A percentile compares a stretch with the other conserved stretches of the same genome.
These are phyloP conservation scores for Coelinius sp. DNA, from an alignment of 2,888 invertebrate genomes.

Conservation along the genomic window DNA sequence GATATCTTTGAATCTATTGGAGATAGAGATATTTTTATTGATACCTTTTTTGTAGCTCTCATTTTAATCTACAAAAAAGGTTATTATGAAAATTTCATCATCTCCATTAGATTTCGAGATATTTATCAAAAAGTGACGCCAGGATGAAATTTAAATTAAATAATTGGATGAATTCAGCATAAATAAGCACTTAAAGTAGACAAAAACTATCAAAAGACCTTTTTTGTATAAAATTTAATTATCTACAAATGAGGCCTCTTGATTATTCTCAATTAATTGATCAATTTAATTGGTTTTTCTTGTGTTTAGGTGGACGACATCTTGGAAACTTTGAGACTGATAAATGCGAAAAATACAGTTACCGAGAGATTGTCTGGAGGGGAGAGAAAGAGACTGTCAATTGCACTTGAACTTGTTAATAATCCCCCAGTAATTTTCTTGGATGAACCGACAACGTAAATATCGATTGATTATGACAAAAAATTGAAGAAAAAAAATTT, in stretches of 20 bases:
- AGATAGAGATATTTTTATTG: too few relatives aligned
- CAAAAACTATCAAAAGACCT: background rate
- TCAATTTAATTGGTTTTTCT: background rate
- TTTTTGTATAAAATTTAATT: background rate
- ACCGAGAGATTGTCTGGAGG: conserved; percentile 89
- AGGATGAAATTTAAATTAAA: too few relatives aligned
- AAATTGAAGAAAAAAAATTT: background rate
- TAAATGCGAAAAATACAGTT: conserved; percentile 80
- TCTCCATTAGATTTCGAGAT: too few relatives aligned
- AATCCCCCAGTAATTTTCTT: conserved; percentile 96
- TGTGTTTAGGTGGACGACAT: conserved; percentile 86
- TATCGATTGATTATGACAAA: conserved; percentile 40
- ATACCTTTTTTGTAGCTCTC: too few relatives aligned
- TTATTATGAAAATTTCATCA: background rate
- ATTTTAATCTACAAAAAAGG: too few relatives aligned
- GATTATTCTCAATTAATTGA: background rate
- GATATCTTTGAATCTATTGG: too few relatives aligned
- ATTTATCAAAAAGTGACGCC: too few relatives aligned
- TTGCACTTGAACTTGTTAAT: conserved; percentile 92
- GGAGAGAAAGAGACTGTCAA: conserved; percentile 92
- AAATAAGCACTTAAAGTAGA: background rate
- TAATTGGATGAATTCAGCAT: too few relatives aligned
- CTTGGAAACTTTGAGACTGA: conserved; percentile 83
- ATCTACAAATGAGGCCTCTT: too few relatives aligned
- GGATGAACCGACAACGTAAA: conserved; percentile 97